Percentiles rank a stretch among this genome's conserved stretches.
Conservation (phyloP, 92 coral and sea anemone species). For the Meandrina meandrites region DNA sequence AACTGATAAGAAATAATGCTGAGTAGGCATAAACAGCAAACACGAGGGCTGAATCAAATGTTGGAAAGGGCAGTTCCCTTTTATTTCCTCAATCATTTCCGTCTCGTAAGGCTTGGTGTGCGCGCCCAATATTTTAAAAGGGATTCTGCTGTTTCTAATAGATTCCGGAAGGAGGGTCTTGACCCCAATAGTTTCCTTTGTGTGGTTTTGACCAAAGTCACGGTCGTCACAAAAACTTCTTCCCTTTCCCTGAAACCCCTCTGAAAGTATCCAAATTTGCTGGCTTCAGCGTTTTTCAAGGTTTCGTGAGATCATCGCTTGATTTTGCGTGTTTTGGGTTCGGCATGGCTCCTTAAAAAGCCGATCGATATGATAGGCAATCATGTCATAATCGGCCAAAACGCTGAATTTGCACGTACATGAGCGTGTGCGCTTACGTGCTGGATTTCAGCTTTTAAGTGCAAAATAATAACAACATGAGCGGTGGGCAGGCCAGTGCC, state of each 20-base stretch:
- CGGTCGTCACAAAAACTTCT: background rate
- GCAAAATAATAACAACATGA: no score
- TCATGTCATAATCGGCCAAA: background rate
- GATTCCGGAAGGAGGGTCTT: constrained; percentile 8
- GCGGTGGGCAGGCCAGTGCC: background rate
- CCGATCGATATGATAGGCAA: background rate
- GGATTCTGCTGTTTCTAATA: background rate
- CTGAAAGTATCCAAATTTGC: background rate
- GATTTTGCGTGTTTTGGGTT: background rate
- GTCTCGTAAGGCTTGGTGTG: background rate
- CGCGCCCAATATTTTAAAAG: background rate
- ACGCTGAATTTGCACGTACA: background rate
- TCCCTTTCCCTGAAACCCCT: background rate
- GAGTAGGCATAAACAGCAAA: background rate
- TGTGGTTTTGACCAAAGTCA: background rate
- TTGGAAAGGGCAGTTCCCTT: background rate
- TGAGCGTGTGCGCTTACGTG: background rate
- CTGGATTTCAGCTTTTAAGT: background rate
- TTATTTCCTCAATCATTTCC: background rate
- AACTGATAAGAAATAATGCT: background rate
- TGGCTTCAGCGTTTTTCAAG: background rate
- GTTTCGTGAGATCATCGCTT: background rate
- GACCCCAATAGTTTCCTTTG: background rate
- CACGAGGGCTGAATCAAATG: background rate
- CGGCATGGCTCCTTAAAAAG: no score